Base-by-base conservation (phyloP, 2,888 invertebrate genomes). In the Drosophila atripex region DNA sequence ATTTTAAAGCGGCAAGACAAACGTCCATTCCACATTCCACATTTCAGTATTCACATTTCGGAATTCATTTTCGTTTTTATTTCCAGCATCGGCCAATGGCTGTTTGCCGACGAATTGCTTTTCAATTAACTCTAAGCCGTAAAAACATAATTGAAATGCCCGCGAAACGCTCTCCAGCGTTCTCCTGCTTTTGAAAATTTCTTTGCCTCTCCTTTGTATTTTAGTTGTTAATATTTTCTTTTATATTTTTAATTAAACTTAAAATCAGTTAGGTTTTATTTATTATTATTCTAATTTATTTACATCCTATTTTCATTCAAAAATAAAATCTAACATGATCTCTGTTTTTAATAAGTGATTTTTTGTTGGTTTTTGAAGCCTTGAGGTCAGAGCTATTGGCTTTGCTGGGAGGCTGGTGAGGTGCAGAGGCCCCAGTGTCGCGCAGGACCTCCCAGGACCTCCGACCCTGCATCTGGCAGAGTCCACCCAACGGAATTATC, bases 61-160 rank as follows among this genome's bases (percentile, higher is more conserved):
- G 14, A 7, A 14, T 41, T 49, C 18, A 39, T 55, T 60, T 60
- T 38, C 56, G 16, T 12, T 39, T 45, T 43, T 23, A 14, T 39
- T 23, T 41, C 16, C n/a, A 35, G 12, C 41, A 51, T 43, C 57
- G 30, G 58, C 28, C 58, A 57, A 54, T 58, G 55, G 55, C 73
- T 83, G 69, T 80, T 83, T 80, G 78, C 58, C 63, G 25, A 57
- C 72, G 80, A 80, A 84, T 83, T 80, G 71, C 66, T 78, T 83
- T 80, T 83, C 76, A 80, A 80, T 80, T 80, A 80, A 80, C 77
- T 71, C 60, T 74, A 80, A 78, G 74, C 74, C 61, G 54, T 60
- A 54, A 66, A 73, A 80, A 69, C 56, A 70, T 71, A 71, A 83
- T 80, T 76, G 55, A 80, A 80, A 74, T 68, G 57, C 71, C 14